A percentile compares a stretch with the other conserved stretches of the same genome.
Evolutionary conservation across 23 tunicate species (phyloP).

Genomic region (Halocynthia aurantium): DNA sequence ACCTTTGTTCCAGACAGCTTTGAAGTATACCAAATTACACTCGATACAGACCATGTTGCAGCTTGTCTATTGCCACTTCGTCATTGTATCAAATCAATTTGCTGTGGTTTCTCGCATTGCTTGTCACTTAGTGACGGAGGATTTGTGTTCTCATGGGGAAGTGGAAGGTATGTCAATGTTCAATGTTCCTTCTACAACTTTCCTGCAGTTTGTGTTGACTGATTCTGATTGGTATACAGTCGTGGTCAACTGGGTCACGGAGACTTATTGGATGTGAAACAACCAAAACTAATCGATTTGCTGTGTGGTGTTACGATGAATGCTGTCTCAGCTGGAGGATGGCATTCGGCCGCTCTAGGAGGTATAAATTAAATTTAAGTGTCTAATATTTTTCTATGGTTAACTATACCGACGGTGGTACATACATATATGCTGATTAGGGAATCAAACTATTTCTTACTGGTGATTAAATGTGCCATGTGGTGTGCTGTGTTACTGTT

Average conservation of each 20-base stretch:
- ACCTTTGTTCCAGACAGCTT: too few relatives aligned
- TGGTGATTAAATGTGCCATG: neutral
- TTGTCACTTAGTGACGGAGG: constrained; percentile 32
- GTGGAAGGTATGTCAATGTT: constrained; percentile 42
- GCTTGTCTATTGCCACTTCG: too few relatives aligned
- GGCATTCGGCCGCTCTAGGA: constrained; percentile 74
- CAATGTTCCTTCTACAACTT: neutral
- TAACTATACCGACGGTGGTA: neutral
- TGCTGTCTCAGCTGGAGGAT: constrained; percentile 55
- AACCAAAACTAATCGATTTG: constrained; percentile 48
- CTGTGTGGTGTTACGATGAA: constrained; percentile 51
- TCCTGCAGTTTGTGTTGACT: neutral
- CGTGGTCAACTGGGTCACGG: constrained; percentile 90
- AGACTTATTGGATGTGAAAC: constrained; percentile 7
- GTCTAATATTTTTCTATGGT: neutral
- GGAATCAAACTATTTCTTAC: neutral
- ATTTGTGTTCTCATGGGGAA: constrained; percentile 55
- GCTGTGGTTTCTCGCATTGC: constrained; percentile 61
- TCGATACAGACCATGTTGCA: too few relatives aligned
- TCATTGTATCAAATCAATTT: neutral
- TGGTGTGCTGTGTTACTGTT: neutral
- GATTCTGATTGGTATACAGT: constrained; percentile 13
- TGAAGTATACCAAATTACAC: too few relatives aligned
- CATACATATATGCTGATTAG: neutral
- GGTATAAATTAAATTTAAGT: constrained; percentile 22